Evolutionary conservation across 64 coral and sea anemone species (phyloP), one percentile per base, ranked within the genome.

Genomic region (Trachythela sp.): DNA sequence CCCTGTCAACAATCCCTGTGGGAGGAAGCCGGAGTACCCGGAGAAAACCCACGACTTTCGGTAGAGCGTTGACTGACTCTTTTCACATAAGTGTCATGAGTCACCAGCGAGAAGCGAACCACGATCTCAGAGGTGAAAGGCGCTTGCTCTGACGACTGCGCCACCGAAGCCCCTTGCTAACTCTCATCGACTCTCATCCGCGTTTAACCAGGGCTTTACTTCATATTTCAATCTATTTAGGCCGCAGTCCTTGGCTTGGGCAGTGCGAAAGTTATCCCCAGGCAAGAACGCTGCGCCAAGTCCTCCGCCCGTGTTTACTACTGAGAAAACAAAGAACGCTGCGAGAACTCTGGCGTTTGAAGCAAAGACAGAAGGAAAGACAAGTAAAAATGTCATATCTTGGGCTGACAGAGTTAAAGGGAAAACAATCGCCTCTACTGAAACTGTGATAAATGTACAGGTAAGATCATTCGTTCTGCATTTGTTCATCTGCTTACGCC

Each of bases 401-500:
- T 92, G 90, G 90, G 90, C 90, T 26, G 90, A 92, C 45, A 76
- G 87, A 42, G 90, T 92, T 13, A 92, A 92, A 40, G 90, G 90
- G 0, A 80, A 49, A 35, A 72, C 85, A 71, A 87, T 88, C 22
- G 75, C 52, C 75, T 13, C 70, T 17, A 10, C 88, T 40, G 38
- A 42, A 13, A 83, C 70, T 20, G 35, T 68, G 51, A 9, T 49
- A 0, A 83, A 22, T 83, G 34, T 83, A 5, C 56, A 59, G 50
- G 89, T 56, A 35, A 71, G 83, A 84, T 76, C 58, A 37, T 27
- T n/a, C n/a, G n/a, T n/a, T n/a, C n/a, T n/a, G n/a, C n/a, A n/a
- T n/a, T n/a, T n/a, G n/a, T n/a, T n/a, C n/a, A n/a, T n/a, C n/a
- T n/a, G n/a, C n/a, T n/a, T n/a, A n/a, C n/a, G n/a, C n/a, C n/a